A percentile compares a stretch with the other conserved stretches of the same genome.
Conservation (phyloP, 2,797 vertebrate genomes). For the Hemitrygon akajei region DNA sequence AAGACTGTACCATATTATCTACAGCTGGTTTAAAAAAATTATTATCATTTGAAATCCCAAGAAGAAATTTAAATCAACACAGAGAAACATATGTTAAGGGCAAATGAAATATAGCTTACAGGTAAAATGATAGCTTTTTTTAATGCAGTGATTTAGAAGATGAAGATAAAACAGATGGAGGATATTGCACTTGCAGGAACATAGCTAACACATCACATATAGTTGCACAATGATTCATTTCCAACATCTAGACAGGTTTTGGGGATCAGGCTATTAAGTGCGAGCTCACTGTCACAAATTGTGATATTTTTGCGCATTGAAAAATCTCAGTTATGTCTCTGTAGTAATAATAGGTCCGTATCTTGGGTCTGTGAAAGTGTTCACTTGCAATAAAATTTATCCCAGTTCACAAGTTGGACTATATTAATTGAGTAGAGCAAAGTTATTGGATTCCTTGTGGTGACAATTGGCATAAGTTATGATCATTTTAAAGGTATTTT, state of each 20-base stretch:
- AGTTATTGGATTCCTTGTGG: neutral
- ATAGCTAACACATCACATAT: neutral
- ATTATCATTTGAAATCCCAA: neutral
- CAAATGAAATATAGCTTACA: neutral
- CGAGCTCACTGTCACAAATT: neutral
- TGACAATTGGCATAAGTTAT: neutral
- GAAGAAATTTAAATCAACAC: neutral
- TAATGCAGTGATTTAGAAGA: constrained; percentile 12
- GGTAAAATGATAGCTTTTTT: constrained; percentile 13
- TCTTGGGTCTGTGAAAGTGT: neutral
- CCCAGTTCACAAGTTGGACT: neutral
- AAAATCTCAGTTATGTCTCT: neutral
- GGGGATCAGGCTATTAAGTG: neutral
- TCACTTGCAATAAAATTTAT: neutral
- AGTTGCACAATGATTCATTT: constrained; percentile 10
- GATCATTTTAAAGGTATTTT: neutral
- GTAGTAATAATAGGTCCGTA: neutral
- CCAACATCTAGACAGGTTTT: neutral
- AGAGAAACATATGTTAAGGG: neutral
- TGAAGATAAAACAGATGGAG: constrained; percentile 27
- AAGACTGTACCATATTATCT: neutral
- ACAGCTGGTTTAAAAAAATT: neutral
- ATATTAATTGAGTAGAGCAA: neutral
- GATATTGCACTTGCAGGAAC: constrained; percentile 15
- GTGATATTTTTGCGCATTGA: neutral